Percentiles rank a stretch among this genome's conserved stretches.
phyloP scores from a whole-genome alignment of 2,797 vertebrate genomes.

The Epinephelus coioides region DNA sequence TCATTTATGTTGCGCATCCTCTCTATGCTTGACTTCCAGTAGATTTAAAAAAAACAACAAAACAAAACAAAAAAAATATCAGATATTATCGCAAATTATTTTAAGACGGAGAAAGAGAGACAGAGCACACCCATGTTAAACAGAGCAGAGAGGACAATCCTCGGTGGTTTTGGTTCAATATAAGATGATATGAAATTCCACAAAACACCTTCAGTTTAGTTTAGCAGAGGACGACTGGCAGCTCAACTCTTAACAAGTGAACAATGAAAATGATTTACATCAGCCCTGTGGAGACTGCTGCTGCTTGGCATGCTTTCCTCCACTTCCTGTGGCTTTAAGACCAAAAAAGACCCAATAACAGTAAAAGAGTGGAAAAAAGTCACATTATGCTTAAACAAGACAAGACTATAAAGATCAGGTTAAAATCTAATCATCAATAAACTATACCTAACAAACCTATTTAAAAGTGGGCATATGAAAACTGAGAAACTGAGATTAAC shows the following conservation, averaged over 20 bases:
- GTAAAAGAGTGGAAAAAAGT: neutral
- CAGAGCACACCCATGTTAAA: neutral
- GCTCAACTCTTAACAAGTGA: neutral
- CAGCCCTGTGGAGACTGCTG: neutral
- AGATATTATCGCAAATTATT: conserved; percentile 14
- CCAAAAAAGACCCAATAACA: neutral
- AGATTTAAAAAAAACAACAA: neutral
- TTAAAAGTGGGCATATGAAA: neutral
- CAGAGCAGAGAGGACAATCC: neutral
- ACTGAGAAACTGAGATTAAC: neutral
- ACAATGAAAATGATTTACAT: neutral
- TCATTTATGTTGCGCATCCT: neutral
- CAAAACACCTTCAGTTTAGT: neutral
- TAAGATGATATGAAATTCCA: neutral
- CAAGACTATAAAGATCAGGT: neutral
- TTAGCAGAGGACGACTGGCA: neutral
- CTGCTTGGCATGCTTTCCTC: neutral
- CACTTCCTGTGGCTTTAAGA: conserved; percentile 17
- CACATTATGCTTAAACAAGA: neutral
- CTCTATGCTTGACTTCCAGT: conserved; percentile 1
- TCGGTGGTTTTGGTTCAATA: neutral
- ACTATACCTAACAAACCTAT: neutral
- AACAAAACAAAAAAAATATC: neutral
- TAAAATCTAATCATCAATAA: neutral
- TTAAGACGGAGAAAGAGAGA: conserved; percentile 4